Evolutionary conservation across 2,888 invertebrate species (phyloP), one percentile per base, ranked within the genome.

Genomic region (Rhogogaster chlorosoma): DNA sequence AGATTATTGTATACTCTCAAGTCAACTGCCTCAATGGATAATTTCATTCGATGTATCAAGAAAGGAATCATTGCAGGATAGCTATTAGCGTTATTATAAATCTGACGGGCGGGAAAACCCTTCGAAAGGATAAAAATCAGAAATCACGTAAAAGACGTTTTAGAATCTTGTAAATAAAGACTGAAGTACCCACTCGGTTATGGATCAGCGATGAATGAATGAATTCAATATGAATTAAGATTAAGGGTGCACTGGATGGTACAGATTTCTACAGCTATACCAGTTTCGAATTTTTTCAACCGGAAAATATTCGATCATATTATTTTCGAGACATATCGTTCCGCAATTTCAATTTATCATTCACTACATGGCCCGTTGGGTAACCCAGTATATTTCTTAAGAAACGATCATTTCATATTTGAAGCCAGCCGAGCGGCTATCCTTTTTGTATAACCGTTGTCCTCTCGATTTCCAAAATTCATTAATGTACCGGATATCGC

Each of bases 211-310:
- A 61, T 61, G 80, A 32, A 80, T 61, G 80, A 61, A 80, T 22
- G 83, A 83, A 83, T 83, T 70, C 67, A 83, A 83, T 83, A 83
- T 83, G 67, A 67, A 67, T 83, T 83, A 82, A 53, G 26, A 83
- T 49, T 45, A 49, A 42, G 67, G 29, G 42, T 45, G 29, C 26
- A 29, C 22, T n/a, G 82, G 45, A 45, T 42, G 29, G 29, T 26
- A 49, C 6, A 29, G 49, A 67, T 29, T 45, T 49, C 49, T 18
- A 6, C 29, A 42, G 45, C 70, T n/a, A 38, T 32, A 36, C n/a
- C 18, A 64, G 22, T 29, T 29, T 83, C 36, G 10, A 38, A 36
- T 67, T 83, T 83, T 49, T 49, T 32, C 83, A 49, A 67, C 45
- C 70, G 49, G 67, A 83, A 83, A 83, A 83, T 49, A 83, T 64